A percentile compares a stretch with the other conserved stretches of the same genome.
phyloP scores from a whole-genome alignment of 2,113 vertebrate species.

The Forbesichthys agassizii region DNA sequence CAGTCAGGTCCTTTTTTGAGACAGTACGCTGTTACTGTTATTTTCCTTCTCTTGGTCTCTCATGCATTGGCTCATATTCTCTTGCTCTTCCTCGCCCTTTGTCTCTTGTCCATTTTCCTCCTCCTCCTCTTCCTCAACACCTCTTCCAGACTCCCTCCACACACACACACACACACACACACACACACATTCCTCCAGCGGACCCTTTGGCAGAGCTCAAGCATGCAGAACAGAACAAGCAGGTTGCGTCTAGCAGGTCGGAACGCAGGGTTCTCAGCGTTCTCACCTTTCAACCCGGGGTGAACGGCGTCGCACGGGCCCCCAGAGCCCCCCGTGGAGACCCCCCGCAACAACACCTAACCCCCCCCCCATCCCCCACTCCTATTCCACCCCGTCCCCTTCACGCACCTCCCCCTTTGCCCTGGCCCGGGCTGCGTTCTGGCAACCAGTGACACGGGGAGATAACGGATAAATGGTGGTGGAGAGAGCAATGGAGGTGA shows the following conservation, averaged over 20 bases:
- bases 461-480: too few species aligned
- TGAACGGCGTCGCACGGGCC: slow-evolving; percentile 54
- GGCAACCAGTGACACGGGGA: background rate
- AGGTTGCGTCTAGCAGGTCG: slow-evolving; percentile 68
- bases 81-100: background rate
- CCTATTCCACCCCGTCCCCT: too few species aligned
- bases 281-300: slow-evolving; percentile 75
- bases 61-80: background rate
- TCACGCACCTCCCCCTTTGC: background rate
- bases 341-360: background rate
- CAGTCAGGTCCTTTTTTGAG: background rate
- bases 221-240: slow-evolving; percentile 73
- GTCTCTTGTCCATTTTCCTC: slow-evolving; percentile 33
- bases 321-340: slow-evolving; percentile 51
- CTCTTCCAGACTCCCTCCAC: slow-evolving; percentile 18
- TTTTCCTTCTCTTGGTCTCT: background rate
- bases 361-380: background rate
- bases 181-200: slow-evolving; percentile 12
- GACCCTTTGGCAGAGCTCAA: slow-evolving; percentile 64
- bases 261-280: slow-evolving; percentile 76
- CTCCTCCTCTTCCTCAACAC: slow-evolving; percentile 13
- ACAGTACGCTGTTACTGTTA: background rate
- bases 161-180: background rate
- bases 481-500: too few species aligned
- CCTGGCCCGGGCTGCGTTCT: background rate